These are phyloP conservation scores for Phrynosoma blainvillii DNA, from an alignment of 2,113 vertebrate genomes.

Conservation along the genomic window DNA sequence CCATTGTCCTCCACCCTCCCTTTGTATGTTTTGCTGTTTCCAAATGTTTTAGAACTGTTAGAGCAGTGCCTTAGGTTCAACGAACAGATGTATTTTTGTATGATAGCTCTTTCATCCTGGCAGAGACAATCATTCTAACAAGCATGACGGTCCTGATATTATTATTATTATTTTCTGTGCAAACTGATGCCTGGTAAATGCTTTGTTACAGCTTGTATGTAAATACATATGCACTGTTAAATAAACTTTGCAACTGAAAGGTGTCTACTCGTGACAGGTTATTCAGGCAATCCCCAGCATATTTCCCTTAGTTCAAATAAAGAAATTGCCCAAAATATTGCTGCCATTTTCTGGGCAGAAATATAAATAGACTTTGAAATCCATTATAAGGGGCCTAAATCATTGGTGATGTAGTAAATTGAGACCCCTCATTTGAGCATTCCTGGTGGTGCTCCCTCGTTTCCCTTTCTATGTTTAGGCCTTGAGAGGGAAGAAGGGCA, in stretches of 20 bases:
- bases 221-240: slow-evolving; percentile 83
- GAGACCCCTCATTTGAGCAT: neutral
- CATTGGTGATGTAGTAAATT: neutral
- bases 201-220: slow-evolving; percentile 79
- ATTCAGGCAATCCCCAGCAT: neutral
- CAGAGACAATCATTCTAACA: slow-evolving; percentile 88
- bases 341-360: neutral
- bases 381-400: neutral
- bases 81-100: slow-evolving; percentile 79
- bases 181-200: slow-evolving; percentile 70
- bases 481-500: neutral
- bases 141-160: slow-evolving; percentile 57
- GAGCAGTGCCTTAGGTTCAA: slow-evolving; percentile 86
- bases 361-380: neutral
- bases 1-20: neutral
- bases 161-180: slow-evolving; percentile 65
- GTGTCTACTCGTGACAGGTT: slow-evolving; percentile 35
- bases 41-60: slow-evolving; percentile 65
- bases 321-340: neutral
- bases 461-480: neutral
- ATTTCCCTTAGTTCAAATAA: neutral
- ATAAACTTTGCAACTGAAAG: slow-evolving; percentile 88
- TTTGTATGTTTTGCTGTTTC: slow-evolving; percentile 32
- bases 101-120: slow-evolving; percentile 75
- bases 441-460: neutral